These are phyloP conservation scores for Lasius fuliginosus DNA, from an alignment of 2,888 invertebrate species.

Conservation along the genomic window DNA sequence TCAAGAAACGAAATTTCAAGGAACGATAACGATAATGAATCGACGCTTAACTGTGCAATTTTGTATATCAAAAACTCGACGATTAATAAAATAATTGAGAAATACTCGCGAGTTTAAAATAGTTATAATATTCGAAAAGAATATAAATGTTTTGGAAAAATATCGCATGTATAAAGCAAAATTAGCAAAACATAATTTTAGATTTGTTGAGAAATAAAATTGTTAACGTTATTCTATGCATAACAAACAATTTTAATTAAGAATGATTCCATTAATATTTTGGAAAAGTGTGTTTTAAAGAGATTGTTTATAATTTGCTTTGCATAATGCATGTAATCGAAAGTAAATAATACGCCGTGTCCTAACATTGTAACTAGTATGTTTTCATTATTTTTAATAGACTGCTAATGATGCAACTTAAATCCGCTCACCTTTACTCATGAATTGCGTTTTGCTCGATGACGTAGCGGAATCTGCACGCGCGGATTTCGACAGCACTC, in stretches of 20 bases:
- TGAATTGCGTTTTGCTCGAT: constrained; percentile 31
- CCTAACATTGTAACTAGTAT: background rate
- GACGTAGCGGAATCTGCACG: constrained; percentile 22
- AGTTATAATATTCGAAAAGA: background rate
- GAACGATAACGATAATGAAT: background rate
- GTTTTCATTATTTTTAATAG: background rate
- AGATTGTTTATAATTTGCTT: background rate
- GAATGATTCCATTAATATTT: background rate
- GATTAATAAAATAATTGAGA: background rate
- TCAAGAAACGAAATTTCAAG: constrained; percentile 6
- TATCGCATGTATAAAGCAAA: background rate
- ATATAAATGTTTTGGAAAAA: background rate
- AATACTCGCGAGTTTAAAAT: background rate
- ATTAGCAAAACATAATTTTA: background rate
- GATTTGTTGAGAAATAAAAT: background rate
- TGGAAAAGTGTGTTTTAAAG: background rate
- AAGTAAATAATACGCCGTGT: background rate
- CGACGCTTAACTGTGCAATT: background rate
- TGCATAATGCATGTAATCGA: background rate
- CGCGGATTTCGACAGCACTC: constrained; percentile 14
- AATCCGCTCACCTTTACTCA: constrained; percentile 19
- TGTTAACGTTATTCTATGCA: background rate
- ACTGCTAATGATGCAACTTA: background rate
- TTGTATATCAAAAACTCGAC: background rate
- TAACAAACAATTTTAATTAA: background rate